Conservation (phyloP, 2,888 invertebrate genomes). For the Dryococelus australis region DNA sequence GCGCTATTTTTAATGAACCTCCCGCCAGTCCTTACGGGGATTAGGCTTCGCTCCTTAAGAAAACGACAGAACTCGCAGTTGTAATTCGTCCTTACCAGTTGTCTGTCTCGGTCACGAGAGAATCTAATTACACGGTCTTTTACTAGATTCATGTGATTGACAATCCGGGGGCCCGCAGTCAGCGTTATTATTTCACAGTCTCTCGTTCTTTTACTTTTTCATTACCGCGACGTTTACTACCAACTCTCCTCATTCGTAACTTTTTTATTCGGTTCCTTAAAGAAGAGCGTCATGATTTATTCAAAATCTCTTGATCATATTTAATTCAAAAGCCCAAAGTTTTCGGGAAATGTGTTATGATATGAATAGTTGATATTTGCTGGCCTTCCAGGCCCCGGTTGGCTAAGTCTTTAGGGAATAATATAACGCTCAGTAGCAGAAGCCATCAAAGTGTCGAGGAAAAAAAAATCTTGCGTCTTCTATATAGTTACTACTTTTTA, state of each 20-base stretch:
- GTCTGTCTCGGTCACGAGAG: not conserved
- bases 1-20: slow-evolving; percentile 16
- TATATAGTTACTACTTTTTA: no score
- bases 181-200: not conserved
- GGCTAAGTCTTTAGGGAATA: no score
- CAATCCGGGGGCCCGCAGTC: not conserved
- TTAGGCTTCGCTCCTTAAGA: not conserved
- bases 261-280: slow-evolving; percentile 1
- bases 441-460: no score
- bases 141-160: slow-evolving; percentile 4
- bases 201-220: not conserved
- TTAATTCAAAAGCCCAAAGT: not conserved
- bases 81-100: not conserved
- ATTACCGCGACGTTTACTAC: not conserved
- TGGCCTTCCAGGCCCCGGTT: not conserved
- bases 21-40: not conserved
- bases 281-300: slow-evolving; percentile 4
- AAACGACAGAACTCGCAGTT: not conserved
- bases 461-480: no score
- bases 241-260: slow-evolving; percentile 2
- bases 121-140: slow-evolving; percentile 16
- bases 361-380: not conserved
- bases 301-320: not conserved
- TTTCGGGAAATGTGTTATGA: slow-evolving; percentile 16
- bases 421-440: no score